A percentile compares a stretch with the other conserved stretches of the same genome.
Evolutionary conservation across 2,888 invertebrate genomes (phyloP).

Genomic region (Mamestra brassicae): DNA sequence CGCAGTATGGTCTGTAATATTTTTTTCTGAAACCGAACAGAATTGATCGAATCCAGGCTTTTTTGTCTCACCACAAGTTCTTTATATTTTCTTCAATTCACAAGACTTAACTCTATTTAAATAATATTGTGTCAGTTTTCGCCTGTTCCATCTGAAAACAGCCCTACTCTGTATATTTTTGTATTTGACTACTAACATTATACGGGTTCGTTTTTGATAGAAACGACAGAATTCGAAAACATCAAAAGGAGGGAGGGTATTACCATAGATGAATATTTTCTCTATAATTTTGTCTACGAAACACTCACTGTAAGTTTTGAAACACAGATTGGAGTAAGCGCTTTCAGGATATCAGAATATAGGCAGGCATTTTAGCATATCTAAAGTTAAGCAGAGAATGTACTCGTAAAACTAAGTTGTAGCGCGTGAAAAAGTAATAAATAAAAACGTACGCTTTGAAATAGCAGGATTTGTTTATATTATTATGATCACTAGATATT

Average conservation of each 20-base stretch:
- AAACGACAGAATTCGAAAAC: constrained; percentile 18
- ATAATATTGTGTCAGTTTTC: not conserved
- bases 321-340: constrained; percentile 12
- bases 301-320: constrained; percentile 2
- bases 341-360: constrained; percentile 14
- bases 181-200: not conserved
- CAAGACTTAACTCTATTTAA: not conserved
- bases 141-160: not conserved
- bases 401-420: not conserved
- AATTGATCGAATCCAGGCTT: too few relatives aligned
- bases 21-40: too few relatives aligned
- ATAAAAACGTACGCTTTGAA: too few relatives aligned
- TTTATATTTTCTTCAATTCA: too few relatives aligned
- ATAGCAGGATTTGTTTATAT: not conserved
- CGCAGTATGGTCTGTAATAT: too few relatives aligned
- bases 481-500: not conserved
- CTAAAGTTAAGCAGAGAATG: not conserved
- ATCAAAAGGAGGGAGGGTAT: constrained; percentile 23
- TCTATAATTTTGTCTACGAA: constrained; percentile 26
- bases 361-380: constrained; percentile 9
- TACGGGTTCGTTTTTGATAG: not conserved
- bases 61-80: too few relatives aligned
- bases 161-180: not conserved
- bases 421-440: too few relatives aligned
- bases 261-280: constrained; percentile 45